Conservation (phyloP, 2,888 invertebrate species). For the Himalopsyche japonica region DNA sequence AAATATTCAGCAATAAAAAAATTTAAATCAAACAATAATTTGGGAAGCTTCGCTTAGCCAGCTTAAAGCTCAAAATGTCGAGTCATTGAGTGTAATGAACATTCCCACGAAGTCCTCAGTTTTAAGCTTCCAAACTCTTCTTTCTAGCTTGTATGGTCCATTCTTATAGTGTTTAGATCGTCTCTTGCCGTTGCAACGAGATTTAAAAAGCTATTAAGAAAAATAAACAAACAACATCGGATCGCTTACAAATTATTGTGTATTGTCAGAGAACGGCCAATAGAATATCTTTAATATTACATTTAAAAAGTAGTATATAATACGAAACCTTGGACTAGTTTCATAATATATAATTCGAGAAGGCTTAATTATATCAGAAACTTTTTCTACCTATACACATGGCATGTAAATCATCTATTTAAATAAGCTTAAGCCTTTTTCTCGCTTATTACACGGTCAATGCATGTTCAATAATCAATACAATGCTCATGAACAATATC, state of each 20-base stretch:
- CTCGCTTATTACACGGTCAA: no score
- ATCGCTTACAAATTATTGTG: neutral
- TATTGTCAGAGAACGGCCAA: neutral
- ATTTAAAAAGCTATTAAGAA: neutral
- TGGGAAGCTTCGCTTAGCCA: neutral
- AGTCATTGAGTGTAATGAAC: conserved; percentile 18
- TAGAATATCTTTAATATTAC: neutral
- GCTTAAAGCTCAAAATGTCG: neutral
- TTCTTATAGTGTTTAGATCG: neutral
- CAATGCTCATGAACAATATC: no score
- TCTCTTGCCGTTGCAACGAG: neutral
- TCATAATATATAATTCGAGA: no score
- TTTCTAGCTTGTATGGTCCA: neutral
- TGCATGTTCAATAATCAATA: no score
- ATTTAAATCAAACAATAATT: neutral
- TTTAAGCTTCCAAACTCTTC: neutral
- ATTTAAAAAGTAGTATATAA: neutral
- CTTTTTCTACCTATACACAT: no score
- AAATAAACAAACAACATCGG: neutral
- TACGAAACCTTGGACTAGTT: no score
- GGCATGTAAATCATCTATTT: no score
- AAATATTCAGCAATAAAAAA: no score
- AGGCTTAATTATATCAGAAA: no score
- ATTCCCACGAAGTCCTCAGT: conserved; percentile 10
- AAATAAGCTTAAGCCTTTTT: no score